phyloP scores from a whole-genome alignment of 2,797 vertebrate species.

The Fratercula arctica region DNA sequence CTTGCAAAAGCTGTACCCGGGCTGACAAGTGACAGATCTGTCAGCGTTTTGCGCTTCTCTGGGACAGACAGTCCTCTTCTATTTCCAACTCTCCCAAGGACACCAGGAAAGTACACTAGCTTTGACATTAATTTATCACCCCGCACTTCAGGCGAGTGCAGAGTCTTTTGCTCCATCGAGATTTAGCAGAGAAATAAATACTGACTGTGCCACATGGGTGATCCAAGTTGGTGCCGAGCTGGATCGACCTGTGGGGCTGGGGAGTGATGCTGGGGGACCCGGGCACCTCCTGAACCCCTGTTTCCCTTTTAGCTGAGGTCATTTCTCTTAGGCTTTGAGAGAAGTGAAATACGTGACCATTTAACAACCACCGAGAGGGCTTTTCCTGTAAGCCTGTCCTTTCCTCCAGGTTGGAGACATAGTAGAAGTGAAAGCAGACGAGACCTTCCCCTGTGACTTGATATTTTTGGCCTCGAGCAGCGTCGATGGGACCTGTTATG shows the following conservation, averaged over 20 bases:
- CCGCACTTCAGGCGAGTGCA: background rate
- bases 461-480: conserved; percentile 90
- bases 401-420: conserved; percentile 91
- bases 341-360: background rate
- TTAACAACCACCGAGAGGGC: background rate
- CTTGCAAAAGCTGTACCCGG: background rate
- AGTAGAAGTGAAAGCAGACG: conserved; percentile 90
- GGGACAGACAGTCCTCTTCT: conserved; percentile 59
- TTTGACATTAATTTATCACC: conserved; percentile 17
- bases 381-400: background rate
- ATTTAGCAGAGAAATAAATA: background rate
- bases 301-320: background rate
- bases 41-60: background rate
- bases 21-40: conserved; percentile 47
- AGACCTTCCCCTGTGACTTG: conserved; percentile 98
- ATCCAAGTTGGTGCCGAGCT: background rate
- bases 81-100: conserved; percentile 49
- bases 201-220: rapidly evolving
- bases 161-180: background rate
- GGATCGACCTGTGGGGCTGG: rapidly evolving
- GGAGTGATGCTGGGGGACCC: background rate
- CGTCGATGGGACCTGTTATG: conserved; percentile 89
- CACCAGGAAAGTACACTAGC: background rate
- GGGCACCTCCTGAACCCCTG: background rate
- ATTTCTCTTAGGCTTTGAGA: background rate